Evolutionary conservation across 1,140 invertebrate species (phyloP).

Genomic region (Cherax destructor): DNA sequence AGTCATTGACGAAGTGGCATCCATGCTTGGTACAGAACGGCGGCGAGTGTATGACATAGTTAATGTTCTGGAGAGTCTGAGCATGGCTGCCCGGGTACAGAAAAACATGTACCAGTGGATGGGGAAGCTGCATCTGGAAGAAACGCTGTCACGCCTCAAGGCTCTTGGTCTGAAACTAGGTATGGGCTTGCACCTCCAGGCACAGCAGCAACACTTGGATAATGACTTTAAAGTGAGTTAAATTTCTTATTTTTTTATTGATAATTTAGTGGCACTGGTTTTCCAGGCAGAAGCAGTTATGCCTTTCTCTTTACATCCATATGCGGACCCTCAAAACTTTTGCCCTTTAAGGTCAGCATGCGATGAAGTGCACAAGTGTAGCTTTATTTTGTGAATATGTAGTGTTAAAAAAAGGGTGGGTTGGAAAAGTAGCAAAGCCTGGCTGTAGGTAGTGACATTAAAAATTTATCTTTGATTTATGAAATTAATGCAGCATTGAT

Average conservation of each 20-base stretch:
- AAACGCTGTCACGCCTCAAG: conserved; percentile 72
- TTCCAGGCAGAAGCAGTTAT: too few species aligned
- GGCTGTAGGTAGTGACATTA: too few species aligned
- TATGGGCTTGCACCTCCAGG: conserved; percentile 35
- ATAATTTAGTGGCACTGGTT: neutral
- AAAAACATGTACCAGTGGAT: conserved; percentile 81
- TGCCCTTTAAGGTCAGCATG: too few species aligned
- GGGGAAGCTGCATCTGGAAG: conserved; percentile 74
- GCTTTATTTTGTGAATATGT: too few species aligned
- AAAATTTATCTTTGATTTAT: too few species aligned
- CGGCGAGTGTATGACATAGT: conserved; percentile 86
- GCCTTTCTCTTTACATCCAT: too few species aligned
- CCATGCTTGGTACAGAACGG: conserved; percentile 80
- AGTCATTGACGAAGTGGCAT: conserved; percentile 79
- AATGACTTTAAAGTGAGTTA: conserved; percentile 44
- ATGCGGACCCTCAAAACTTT: too few species aligned
- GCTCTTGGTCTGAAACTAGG: conserved; percentile 70
- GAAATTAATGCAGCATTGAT: too few species aligned
- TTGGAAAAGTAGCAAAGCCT: too few species aligned
- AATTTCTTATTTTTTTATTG: neutral
- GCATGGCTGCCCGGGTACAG: conserved; percentile 81
- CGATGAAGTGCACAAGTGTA: too few species aligned
- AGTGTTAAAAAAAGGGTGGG: too few species aligned
- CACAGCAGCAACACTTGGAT: conserved; percentile 9
- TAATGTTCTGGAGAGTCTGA: conserved; percentile 84